Evolutionary conservation across 2,113 vertebrate species (phyloP), one percentile per base, ranked within the genome.

Genomic region (Circaetus cinerascens): DNA sequence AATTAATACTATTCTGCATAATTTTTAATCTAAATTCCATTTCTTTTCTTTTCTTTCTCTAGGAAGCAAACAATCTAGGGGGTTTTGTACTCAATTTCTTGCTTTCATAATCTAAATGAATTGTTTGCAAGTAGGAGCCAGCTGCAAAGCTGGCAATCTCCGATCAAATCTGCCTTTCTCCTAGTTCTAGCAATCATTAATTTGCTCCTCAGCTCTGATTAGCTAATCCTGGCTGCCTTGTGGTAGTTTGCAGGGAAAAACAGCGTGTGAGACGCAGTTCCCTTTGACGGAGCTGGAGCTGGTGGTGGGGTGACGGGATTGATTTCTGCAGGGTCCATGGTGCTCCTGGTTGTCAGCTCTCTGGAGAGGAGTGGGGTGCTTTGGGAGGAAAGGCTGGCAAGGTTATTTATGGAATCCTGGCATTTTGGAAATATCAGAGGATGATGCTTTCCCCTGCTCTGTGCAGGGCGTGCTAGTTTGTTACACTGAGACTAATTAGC

Each of bases 101-200:
- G 95, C 97, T 97, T 97, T 97, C 96, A 97, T 95, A 90, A 97
- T 96, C 94, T 92, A 97, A 97, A 97, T 96, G 97, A 96, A 97
- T 96, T 97, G 97, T 97, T 97, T 97, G 95, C 96, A 96, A 97
- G 97, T 95, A 93, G 94, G 91, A 96, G 95, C 95, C 97, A 96
- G 97, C 97, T 97, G 97, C 95, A 91, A 90, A 92, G 72, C 82
- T 60, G 86, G 90, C 89, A 94, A 92, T 93, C 94, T 78, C 38
- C 0, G 78, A 82, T 93, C 92, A 83, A 72, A 93, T 90, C 96
- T 93, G 95, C 93, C 81, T 90, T 82, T 60, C 89, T 80, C 92
- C 76, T 73, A 11, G 43, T 93, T 81, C 60, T 67, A 76, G 71
- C 90, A 85, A 64, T 95, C 95, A 62, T 88, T 96, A 94, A 95